Conservation (phyloP, 2,888 invertebrate genomes). For the Dilophus febrilis region DNA sequence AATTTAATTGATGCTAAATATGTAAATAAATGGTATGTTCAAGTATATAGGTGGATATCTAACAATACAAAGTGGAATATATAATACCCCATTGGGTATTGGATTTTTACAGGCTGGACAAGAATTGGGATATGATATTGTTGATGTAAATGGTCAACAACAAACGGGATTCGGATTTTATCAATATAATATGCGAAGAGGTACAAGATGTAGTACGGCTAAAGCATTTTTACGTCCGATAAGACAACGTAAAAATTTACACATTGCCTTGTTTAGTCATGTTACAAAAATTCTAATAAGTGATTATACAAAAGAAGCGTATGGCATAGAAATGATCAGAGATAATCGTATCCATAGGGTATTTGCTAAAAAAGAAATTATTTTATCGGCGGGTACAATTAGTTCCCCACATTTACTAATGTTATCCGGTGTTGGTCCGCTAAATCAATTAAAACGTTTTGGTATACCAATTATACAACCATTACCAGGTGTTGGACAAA, state of each 20-base stretch:
- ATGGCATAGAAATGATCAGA: constrained; percentile 53
- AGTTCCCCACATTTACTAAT: constrained; percentile 75
- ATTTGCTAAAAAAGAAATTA: constrained; percentile 61
- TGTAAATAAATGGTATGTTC: background rate
- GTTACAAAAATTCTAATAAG: constrained; percentile 53
- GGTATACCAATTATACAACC: constrained; percentile 40
- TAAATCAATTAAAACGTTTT: constrained; percentile 17
- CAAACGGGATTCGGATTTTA: constrained; percentile 66
- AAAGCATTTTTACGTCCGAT: constrained; percentile 65
- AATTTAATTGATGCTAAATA: background rate
- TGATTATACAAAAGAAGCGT: constrained; percentile 43
- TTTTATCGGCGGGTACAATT: constrained; percentile 70
- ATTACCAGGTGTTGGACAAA: constrained; percentile 69
- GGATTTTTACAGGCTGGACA: constrained; percentile 65
- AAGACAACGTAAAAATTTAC: constrained; percentile 50
- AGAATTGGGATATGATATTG: constrained; percentile 66
- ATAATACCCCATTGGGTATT: constrained; percentile 51
- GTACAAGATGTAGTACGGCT: constrained; percentile 55
- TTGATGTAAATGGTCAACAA: constrained; percentile 59
- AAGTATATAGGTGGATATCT: constrained; percentile 25
- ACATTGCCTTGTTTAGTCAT: constrained; percentile 53
- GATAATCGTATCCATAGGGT: constrained; percentile 37
- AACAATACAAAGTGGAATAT: constrained; percentile 28
- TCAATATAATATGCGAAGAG: constrained; percentile 63
- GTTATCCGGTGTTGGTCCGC: constrained; percentile 30